These are phyloP conservation scores for Halisarca cf. caerulea DNA, from an alignment of 37 sponge, comb jelly and placozoan species.

Conservation along the genomic window DNA sequence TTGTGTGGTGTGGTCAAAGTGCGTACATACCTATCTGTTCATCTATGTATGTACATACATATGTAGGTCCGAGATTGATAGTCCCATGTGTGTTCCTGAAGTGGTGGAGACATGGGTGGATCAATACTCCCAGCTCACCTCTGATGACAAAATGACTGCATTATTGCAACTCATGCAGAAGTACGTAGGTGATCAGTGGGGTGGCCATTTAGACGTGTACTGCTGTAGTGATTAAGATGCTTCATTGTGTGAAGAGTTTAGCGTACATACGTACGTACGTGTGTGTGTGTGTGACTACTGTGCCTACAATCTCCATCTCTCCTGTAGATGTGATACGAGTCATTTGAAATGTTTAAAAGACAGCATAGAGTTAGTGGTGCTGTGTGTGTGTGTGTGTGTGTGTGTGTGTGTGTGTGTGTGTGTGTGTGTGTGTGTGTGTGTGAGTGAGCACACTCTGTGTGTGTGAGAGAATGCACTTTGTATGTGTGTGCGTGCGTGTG, in stretches of 20 bases:
- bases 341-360: constrained; percentile 18
- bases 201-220: too few species aligned
- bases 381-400: background rate
- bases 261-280: background rate
- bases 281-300: background rate
- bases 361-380: constrained; percentile 30
- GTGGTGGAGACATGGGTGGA: constrained; percentile 62
- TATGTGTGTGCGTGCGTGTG: too few species aligned
- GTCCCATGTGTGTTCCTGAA: background rate
- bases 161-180: constrained; percentile 27
- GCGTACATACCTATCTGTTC: too few species aligned
- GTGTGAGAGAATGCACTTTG: too few species aligned
- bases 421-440: too few species aligned
- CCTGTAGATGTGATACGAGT: constrained; percentile 27
- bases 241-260: too few species aligned
- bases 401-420: too few species aligned
- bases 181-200: background rate
- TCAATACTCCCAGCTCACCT: constrained; percentile 45
- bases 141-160: constrained; percentile 52
- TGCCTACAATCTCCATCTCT: background rate
- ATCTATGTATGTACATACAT: background rate
- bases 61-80: background rate
- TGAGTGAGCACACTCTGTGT: too few species aligned
- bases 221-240: too few species aligned
- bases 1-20: too few species aligned